These are phyloP conservation scores for Drosophila pruinosa DNA, from an alignment of 1,140 invertebrate genomes.

Conservation along the genomic window DNA sequence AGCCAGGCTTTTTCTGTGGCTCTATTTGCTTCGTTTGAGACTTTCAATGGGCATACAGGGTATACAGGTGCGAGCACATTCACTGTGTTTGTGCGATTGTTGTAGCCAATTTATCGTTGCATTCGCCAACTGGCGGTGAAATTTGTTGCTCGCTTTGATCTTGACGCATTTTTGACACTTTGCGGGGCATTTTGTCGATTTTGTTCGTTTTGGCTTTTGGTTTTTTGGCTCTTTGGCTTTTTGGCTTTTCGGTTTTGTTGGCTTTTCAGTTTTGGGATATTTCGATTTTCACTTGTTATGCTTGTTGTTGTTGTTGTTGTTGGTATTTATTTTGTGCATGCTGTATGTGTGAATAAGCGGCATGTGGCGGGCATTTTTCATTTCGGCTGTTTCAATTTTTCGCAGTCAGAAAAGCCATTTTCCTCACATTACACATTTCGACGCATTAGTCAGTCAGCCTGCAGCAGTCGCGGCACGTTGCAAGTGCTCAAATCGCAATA, in stretches of 20 bases:
- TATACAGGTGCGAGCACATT: neutral
- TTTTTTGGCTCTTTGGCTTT: slow-evolving; percentile 27
- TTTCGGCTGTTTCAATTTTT: slow-evolving; percentile 37
- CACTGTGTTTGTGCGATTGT: neutral
- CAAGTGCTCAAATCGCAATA: slow-evolving; percentile 45
- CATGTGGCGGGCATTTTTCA: slow-evolving; percentile 69
- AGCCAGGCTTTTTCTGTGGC: too few relatives aligned
- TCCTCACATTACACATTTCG: slow-evolving; percentile 44
- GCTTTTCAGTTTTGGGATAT: slow-evolving; percentile 20
- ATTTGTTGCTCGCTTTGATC: slow-evolving; percentile 72
- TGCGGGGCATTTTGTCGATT: slow-evolving; percentile 60
- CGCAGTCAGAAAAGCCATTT: slow-evolving; percentile 30
- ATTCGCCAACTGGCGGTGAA: slow-evolving; percentile 74
- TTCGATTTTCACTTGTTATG: slow-evolving; percentile 31
- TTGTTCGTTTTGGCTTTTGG: slow-evolving; percentile 35
- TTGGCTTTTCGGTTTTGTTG: slow-evolving; percentile 24
- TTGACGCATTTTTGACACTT: slow-evolving; percentile 80
- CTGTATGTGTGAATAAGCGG: slow-evolving; percentile 31
- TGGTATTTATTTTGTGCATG: slow-evolving; percentile 31
- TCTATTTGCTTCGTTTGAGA: neutral
- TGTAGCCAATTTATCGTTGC: slow-evolving; percentile 76
- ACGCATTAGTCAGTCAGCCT: slow-evolving; percentile 70
- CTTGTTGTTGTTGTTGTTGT: slow-evolving; percentile 11
- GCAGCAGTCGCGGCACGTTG: slow-evolving; percentile 37
- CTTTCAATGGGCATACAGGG: neutral